Base-by-base conservation (phyloP, 2,113 vertebrate genomes). In the Cercopithecus mona region DNA sequence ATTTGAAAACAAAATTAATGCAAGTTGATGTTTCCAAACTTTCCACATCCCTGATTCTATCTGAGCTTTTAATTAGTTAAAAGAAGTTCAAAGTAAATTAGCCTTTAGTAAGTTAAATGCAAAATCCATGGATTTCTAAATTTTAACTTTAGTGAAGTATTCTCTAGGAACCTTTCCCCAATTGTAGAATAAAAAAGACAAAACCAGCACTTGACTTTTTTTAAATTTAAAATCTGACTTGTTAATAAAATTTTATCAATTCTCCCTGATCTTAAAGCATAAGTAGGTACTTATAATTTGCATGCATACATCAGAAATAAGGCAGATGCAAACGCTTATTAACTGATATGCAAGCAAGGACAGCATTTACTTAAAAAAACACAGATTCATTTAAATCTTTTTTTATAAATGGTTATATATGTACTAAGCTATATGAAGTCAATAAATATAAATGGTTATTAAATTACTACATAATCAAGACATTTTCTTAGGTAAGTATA, bases 141-240 rank as follows among this genome's bases (percentile, higher is more conserved):
- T 86, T 88, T 96, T 93, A 92, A 88, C 38, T 80, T 91, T n/a
- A 92, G 72, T 75, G 38, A 92, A 96, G 78, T 32, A 75, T 95
- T 89, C 94, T 64, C 76, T 83, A 94, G 72, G 59, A 82, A 64
- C 13, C 70, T 90, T 95, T 87, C 27, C 50, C 25, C 22, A 82
- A 75, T 64, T 76, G 73, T 50, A 91, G 38, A 38, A 64, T 86
- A 52, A 88, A 94, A 88, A 86, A 72, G 13, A 89, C 27, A 90
- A 79, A 61, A 82, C 38, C 5, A 61, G 30, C 6, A 59, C 18
- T 85, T 73, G 10, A 40, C 55, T 43, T 64, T 14, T 61, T 64
- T 70, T 70, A 84, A 81, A 92, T 89, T 68, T 91, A 80, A 92
- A 80, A 70, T 96, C 50, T 89, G 43, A 70, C 50, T 82, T 86